phyloP scores from a whole-genome alignment of 2,888 invertebrate genomes.

The Listrodromus nycthemerus region DNA sequence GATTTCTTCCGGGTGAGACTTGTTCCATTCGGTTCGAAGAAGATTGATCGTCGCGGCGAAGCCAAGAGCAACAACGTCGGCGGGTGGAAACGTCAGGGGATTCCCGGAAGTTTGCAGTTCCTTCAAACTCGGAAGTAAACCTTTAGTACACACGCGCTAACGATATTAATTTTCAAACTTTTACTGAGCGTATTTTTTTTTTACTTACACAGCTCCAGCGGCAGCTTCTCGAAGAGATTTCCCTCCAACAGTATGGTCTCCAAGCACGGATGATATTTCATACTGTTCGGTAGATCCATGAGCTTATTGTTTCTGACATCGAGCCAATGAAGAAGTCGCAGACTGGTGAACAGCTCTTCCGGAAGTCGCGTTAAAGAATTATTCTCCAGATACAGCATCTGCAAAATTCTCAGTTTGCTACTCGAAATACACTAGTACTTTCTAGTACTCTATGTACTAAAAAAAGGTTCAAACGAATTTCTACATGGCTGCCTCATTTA shows the following conservation, averaged over 20 bases:
- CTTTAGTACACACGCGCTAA: slow-evolving; percentile 73
- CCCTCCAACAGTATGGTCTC: slow-evolving; percentile 88
- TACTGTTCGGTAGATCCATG: slow-evolving; percentile 85
- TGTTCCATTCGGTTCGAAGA: slow-evolving; percentile 82
- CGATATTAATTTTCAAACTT: background rate
- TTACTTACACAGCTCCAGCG: slow-evolving; percentile 87
- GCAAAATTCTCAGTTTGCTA: background rate
- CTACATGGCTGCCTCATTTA: no score
- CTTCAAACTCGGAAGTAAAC: slow-evolving; percentile 86
- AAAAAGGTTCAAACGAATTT: no score
- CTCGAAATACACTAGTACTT: no score
- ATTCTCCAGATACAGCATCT: slow-evolving; percentile 86
- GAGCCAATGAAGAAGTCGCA: slow-evolving; percentile 87
- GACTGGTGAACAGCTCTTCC: slow-evolving; percentile 86
- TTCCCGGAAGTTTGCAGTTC: slow-evolving; percentile 88
- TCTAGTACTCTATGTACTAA: no score
- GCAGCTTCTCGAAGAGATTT: slow-evolving; percentile 87
- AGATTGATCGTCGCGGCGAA: slow-evolving; percentile 83
- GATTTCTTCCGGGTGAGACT: slow-evolving; percentile 76
- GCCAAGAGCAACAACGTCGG: slow-evolving; percentile 86
- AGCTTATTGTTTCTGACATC: slow-evolving; percentile 88
- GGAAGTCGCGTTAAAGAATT: slow-evolving; percentile 86
- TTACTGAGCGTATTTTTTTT: background rate
- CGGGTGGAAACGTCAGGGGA: slow-evolving; percentile 87
- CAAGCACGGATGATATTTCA: slow-evolving; percentile 86